Evolutionary conservation across 2,888 invertebrate genomes (phyloP).

Genomic region (Acrocyrtus sp.): DNA sequence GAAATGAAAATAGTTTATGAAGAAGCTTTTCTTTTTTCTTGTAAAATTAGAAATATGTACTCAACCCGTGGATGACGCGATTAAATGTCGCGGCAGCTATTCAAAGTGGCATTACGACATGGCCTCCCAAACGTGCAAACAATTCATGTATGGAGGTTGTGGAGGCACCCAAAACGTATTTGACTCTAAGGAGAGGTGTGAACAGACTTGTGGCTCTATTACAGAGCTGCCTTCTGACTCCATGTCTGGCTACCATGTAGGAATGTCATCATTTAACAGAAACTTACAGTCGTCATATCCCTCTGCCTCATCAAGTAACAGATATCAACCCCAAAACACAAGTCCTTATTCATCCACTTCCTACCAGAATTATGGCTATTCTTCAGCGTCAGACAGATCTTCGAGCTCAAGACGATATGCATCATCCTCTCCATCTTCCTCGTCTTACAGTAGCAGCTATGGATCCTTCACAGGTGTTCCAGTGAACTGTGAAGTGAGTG

Average conservation of each 20-base stretch:
- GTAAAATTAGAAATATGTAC: conserved; percentile 80
- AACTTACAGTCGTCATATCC: conserved; percentile 3
- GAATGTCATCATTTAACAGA: too few relatives aligned
- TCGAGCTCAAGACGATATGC: too few relatives aligned
- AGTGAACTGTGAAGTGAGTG: conserved; percentile 66
- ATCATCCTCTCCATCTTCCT: conserved; percentile 6
- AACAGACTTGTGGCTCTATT: conserved; percentile 73
- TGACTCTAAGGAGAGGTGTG: conserved; percentile 77
- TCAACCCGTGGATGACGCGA: conserved; percentile 76
- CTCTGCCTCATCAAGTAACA: not conserved
- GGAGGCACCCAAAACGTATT: conserved; percentile 91
- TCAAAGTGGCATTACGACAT: conserved; percentile 89
- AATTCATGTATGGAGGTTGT: conserved; percentile 86
- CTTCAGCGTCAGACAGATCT: not conserved
- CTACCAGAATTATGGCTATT: conserved; percentile 29
- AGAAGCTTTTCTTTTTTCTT: conserved; percentile 7
- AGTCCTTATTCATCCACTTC: conserved; percentile 28
- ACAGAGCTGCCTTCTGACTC: conserved; percentile 42
- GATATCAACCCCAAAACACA: conserved; percentile 16
- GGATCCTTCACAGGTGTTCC: conserved; percentile 42
- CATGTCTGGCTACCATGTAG: conserved; percentile 22
- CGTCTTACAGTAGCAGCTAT: conserved; percentile 27
- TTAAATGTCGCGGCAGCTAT: conserved; percentile 89
- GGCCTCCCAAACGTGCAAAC: conserved; percentile 76
- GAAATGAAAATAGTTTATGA: not conserved